Base-by-base conservation (phyloP, 2,113 vertebrate genomes). In the Gavialis gangeticus region DNA sequence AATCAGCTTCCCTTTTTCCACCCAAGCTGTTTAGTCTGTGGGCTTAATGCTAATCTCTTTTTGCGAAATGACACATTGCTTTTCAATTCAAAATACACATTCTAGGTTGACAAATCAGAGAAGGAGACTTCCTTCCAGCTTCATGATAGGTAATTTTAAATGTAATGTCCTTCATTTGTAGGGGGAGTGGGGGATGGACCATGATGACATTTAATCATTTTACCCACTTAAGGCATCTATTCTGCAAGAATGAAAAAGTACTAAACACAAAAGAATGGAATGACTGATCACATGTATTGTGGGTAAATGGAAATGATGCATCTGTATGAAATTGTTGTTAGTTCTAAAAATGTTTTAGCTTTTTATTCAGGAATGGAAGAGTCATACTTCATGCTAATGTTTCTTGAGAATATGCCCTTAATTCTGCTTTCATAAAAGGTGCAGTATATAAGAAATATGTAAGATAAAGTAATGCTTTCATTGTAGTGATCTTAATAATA, bases 1-100 rank as follows among this genome's bases (percentile, higher is more conserved):
- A 98, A 99, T 98, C 97, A 98, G 98, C 97, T 98, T 98, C 92
- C 87, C 97, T 97, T 97, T 96, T 96, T 97, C 93, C 57, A 96
- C 92, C 93, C 96, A 97, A 98, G 97, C 98, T 98, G 95, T 97
- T 98, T 93, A 92, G 10, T 27, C 88, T 97, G 87, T 91, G 78
- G 91, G 92, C 22, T 97, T 97, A 96, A 97, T 97, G 96, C 94
- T 97, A 97, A 97, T 97, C 94, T 95, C 78, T 95, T 95, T 97
- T 92, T 97, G 93, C 95, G 97, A 93, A 71, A 96, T 95, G 94
- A 94, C 87, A 89, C 94, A 95, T 96, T 95, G 83, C 25, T 95
- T 90, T 98, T 98, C 87, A 95, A 98, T 98, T 95, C 84, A 95
- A 98, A 98, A 98, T 93, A 97, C 66, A 93, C 84, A 96, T 97